phyloP scores from a whole-genome alignment of 2,888 invertebrate genomes.

The Ypsolopha scabrella region DNA sequence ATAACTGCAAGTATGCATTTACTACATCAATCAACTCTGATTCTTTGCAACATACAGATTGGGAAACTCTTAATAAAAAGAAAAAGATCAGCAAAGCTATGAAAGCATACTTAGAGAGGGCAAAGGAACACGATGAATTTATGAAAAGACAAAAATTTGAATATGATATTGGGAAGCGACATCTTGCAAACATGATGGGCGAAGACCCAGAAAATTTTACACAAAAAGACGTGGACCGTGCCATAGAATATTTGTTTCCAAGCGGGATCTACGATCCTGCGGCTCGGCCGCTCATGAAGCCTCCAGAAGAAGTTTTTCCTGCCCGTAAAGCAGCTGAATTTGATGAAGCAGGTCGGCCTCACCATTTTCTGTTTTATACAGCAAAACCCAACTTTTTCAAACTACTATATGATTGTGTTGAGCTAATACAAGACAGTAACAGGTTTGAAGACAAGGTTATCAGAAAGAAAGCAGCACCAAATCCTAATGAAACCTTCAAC shows the following conservation, averaged over 20 bases:
- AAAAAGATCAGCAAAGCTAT: conserved; percentile 88
- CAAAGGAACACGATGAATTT: conserved; percentile 84
- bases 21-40: not conserved
- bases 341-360: conserved; percentile 90
- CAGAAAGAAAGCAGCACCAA: conserved; percentile 70
- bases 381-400: conserved; percentile 87
- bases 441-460: conserved; percentile 79
- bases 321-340: conserved; percentile 89
- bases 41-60: conserved; percentile 27
- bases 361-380: conserved; percentile 94
- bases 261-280: conserved; percentile 88
- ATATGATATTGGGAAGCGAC: conserved; percentile 92
- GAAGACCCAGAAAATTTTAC: conserved; percentile 90
- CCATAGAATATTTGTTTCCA: conserved; percentile 95
- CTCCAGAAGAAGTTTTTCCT: conserved; percentile 89
- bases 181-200: conserved; percentile 99
- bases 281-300: conserved; percentile 91
- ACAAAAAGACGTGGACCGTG: conserved; percentile 86
- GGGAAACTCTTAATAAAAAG: conserved; percentile 58
- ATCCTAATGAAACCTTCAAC: conserved; percentile 68
- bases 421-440: conserved; percentile 75
- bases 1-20: not conserved
- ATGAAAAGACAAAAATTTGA: conserved; percentile 83
- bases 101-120: conserved; percentile 88
- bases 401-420: conserved; percentile 82